Evolutionary conservation across 2,113 vertebrate species (phyloP).

Genomic region (Paedocypris sp.): DNA sequence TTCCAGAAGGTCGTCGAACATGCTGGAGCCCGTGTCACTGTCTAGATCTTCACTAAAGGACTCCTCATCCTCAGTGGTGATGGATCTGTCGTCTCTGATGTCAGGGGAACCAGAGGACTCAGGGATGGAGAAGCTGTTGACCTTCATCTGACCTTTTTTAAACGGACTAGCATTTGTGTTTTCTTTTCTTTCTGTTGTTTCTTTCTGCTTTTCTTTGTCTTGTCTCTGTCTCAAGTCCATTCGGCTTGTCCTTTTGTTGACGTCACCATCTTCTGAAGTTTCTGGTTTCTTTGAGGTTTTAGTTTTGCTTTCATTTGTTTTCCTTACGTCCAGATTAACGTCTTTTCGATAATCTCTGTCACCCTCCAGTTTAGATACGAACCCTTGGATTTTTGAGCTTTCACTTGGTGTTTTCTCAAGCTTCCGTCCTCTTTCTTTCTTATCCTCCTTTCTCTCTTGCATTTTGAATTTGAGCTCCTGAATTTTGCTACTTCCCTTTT

Average conservation of each 20-base stretch:
- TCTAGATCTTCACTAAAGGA: conserved; percentile 37
- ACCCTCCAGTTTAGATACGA: conserved; percentile 27
- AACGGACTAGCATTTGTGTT: background rate
- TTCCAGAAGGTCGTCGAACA: conserved; percentile 74
- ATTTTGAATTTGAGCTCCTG: conserved; percentile 50
- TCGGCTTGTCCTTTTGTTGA: conserved; percentile 12
- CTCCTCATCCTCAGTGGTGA: background rate
- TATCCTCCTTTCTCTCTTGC: conserved; percentile 41
- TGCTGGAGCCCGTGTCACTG: conserved; percentile 57
- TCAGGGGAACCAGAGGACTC: background rate
- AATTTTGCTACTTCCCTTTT: conserved; percentile 41
- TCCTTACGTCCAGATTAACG: conserved; percentile 12
- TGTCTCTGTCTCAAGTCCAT: background rate
- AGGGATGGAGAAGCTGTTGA: background rate
- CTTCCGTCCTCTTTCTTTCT: conserved; percentile 21
- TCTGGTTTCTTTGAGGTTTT: conserved; percentile 12
- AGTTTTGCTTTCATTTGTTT: conserved; percentile 2
- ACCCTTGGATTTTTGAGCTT: conserved; percentile 27
- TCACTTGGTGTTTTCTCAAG: conserved; percentile 13
- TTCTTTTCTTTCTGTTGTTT: conserved; percentile 8
- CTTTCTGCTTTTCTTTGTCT: background rate
- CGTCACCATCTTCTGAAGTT: background rate
- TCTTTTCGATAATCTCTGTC: conserved; percentile 17
- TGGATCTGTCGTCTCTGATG: conserved; percentile 7
- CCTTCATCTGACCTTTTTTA: conserved; percentile 9